Base-by-base conservation (phyloP, 2,797 vertebrate genomes). In the Vespertilio murinus region DNA sequence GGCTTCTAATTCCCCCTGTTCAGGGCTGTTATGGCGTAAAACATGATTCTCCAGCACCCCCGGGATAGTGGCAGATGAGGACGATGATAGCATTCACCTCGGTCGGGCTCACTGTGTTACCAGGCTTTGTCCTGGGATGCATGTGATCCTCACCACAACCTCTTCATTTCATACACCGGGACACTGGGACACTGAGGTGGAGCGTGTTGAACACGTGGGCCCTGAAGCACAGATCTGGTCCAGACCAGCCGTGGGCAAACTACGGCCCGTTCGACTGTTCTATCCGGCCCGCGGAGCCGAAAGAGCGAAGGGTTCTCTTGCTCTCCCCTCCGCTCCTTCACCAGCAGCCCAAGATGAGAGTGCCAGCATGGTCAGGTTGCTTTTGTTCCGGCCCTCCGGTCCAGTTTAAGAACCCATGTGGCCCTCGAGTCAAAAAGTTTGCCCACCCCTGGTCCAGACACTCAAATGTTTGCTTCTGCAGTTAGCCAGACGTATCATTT, bases 111-210 rank as follows among this genome's bases (percentile, higher is more conserved):
- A 16, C 28, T 33, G 0, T 9, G 23, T 17, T 17, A 3, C 49
- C 80, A 47, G n/a, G 22, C 13, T 3, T 38, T 14, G 61, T 70
- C 73, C 30, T 42, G 0, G 8, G 40, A 45, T 28, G 3, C 45
- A 1, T 22, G 13, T 18, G 3, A 18, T 38, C 18, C 11, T 30
- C 6, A 0, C 22, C 42, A 8, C 23, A 0, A 1, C 40, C 8
- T 5, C 25, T 56, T 38, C 14, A 13, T 47, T 78, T 71, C 17
- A 18, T 3, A 35, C 28, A 30, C 8, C 0, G 42, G 65, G 75
- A 88, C 79, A 11, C 47, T 4, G 23, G 82, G 84, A 40, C 7
- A 30, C 2, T 35, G 35, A 18, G 16, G 18, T 65, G 35, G 52
- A 33, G 28, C 35, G 5, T 38, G 17, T 33, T 47, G 47, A 49